Base-by-base conservation (phyloP, 2,797 vertebrate genomes). In the Bufotes viridis region DNA sequence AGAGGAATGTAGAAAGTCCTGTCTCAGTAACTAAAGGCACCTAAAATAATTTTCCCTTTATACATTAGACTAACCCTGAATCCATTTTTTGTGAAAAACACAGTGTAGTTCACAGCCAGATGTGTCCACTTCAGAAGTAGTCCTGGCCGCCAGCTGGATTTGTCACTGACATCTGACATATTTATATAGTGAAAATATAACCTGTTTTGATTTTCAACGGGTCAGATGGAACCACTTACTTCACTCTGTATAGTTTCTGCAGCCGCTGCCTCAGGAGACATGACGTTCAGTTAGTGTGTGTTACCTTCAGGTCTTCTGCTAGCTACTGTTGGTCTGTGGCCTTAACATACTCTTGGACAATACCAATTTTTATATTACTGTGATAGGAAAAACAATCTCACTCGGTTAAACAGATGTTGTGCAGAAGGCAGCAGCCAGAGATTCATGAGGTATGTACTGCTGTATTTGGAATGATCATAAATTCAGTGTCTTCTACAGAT, bases 141-240 rank as follows among this genome's bases (percentile, higher is more conserved):
- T 90, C 84, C 80, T 26, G 91, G 78, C 90, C 92, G 91, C 90
- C 91, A 92, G 90, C 89, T 93, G 91, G 92, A 91, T 93, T 91
- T 91, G 83, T 89, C 90, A 91, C 82, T 91, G 91, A 93, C 74
- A 55, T 78, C 51, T 78, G 74, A 55, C 92, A 91, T 90, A 92
- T 93, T 93, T 92, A 92, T 92, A 93, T 93, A 93, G 91, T 92
- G 92, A 93, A 93, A 94, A 92, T 92, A 91, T 60, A 94, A 91
- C 86, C 89, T 91, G 90, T 82, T 85, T 88, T 87, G 88, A 92
- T 90, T 93, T 92, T 93, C 91, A 90, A 63, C 79, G 83, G 88
- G 90, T 94, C 94, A 93, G 91, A 93, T 94, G 94, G 92, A 93
- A 94, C 91, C 91, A 93, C 84, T 94, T 93, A 93, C 87, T 60